phyloP scores from a whole-genome alignment of 2,113 vertebrate species.

The Pteropus alecto region DNA sequence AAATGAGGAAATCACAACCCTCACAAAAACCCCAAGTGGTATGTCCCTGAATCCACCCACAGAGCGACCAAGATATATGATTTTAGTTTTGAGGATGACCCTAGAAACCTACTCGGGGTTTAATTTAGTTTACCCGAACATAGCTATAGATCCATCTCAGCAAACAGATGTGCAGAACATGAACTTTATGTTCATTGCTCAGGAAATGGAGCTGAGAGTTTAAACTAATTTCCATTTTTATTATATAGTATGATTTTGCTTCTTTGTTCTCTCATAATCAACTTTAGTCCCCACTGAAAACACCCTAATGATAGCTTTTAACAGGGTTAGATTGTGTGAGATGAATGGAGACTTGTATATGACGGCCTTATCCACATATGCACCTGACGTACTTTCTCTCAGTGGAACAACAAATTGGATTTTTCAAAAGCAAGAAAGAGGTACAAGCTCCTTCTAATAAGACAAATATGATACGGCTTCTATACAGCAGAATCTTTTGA shows the following conservation, averaged over 20 bases:
- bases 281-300: constrained; percentile 61
- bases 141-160: constrained; percentile 23
- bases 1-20: constrained; percentile 54
- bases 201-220: constrained; percentile 48
- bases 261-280: constrained; percentile 69
- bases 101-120: background rate
- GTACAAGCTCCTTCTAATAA: constrained; percentile 41
- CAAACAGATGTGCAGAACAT: constrained; percentile 60
- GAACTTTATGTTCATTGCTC: constrained; percentile 61
- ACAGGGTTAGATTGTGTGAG: constrained; percentile 41
- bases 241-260: constrained; percentile 62
- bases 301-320: constrained; percentile 7
- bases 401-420: constrained; percentile 48
- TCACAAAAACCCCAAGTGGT: constrained; percentile 19
- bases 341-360: constrained; percentile 28
- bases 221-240: constrained; percentile 73
- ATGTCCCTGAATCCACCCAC: background rate
- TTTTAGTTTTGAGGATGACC: constrained; percentile 25
- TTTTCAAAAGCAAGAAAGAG: background rate
- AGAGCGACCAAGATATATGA: background rate
- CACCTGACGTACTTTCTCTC: constrained; percentile 56
- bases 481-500: constrained; percentile 3
- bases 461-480: constrained; percentile 31
- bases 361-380: background rate
- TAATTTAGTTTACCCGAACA: constrained; percentile 35